These are phyloP conservation scores for Scaptodrosophila lebanonensis DNA, from an alignment of 1,140 invertebrate species.

Conservation along the genomic window DNA sequence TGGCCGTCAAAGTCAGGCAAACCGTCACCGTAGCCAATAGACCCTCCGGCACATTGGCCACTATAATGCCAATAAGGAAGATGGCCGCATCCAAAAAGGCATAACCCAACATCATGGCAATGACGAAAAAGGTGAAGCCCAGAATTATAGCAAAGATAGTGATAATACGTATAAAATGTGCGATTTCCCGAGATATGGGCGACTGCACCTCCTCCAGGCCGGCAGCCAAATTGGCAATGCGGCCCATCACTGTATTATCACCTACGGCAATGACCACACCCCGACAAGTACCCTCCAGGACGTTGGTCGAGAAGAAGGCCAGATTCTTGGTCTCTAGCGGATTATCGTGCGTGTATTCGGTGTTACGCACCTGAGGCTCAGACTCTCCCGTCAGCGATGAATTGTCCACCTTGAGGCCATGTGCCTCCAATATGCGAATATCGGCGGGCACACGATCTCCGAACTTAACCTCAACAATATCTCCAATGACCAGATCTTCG, in stretches of 20 bases:
- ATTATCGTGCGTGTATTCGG: constrained; percentile 82
- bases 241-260: constrained; percentile 89
- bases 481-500: constrained; percentile 83
- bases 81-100: constrained; percentile 87
- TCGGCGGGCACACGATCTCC: constrained; percentile 88
- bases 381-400: constrained; percentile 86
- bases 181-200: constrained; percentile 87
- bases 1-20: constrained; percentile 84
- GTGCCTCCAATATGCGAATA: constrained; percentile 82
- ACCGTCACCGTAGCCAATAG: constrained; percentile 90
- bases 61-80: constrained; percentile 91
- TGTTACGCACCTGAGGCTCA: constrained; percentile 82
- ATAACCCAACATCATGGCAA: constrained; percentile 84
- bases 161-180: constrained; percentile 87
- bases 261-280: constrained; percentile 90
- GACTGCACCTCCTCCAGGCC: constrained; percentile 85
- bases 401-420: constrained; percentile 78
- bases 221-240: constrained; percentile 88
- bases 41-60: constrained; percentile 91
- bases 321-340: constrained; percentile 87
- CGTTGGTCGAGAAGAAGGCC: constrained; percentile 88
- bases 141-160: constrained; percentile 86
- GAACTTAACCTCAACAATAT: constrained; percentile 85
- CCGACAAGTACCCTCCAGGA: constrained; percentile 85
- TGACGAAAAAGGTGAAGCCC: constrained; percentile 86